Evolutionary conservation across 2,797 vertebrate genomes (phyloP), one percentile per base, ranked within the genome.

Genomic region (Notolabrus celidotus): DNA sequence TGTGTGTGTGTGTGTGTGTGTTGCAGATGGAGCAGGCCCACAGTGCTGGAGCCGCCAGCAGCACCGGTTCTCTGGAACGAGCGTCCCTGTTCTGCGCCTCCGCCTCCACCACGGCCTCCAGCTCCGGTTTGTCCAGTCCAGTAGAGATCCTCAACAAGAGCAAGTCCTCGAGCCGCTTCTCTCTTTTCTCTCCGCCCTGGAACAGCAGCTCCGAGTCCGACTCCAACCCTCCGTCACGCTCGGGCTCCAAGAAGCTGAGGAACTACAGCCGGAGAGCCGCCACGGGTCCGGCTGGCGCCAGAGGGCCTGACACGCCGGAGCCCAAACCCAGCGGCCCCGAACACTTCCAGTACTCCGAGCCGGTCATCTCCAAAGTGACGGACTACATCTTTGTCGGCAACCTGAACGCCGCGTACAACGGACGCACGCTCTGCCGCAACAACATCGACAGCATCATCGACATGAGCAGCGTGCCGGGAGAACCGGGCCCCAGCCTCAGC

Each of bases 1-100:
- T 47, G 27, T 63, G n/a, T n/a, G n/a, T n/a, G n/a, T n/a, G n/a
- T n/a, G n/a, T n/a, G 33, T 68, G 47, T 74, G 7, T 67, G 17
- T 70, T 88, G 20, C 87, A 95, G 95, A 94, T 95, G 92, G 94
- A 95, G 69, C 93, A 94, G 88, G 94, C 92, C 23, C 93, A 95
- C 84, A 94, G 89, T 15, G 89, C 88, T 1, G 88, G 92, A 50
- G 89, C 93, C 4, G 93, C 91, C 73, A 91, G 90, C 83, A 95
- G 91, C 80, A 95, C 82, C 0, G 92, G 90, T 1, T 95, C 93
- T 31, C 81, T 94, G 58, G 94, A 90, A 50, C 80, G 87, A 16
- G 90, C 92, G 0, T 95, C 94, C 1, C 73, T 93, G 41, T 95
- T 95, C 86, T 95, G 94, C 10, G 92, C 92, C 46, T 91, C 92